phyloP scores from a whole-genome alignment of 1,140 invertebrate species.

The Belonocnema kinseyi region DNA sequence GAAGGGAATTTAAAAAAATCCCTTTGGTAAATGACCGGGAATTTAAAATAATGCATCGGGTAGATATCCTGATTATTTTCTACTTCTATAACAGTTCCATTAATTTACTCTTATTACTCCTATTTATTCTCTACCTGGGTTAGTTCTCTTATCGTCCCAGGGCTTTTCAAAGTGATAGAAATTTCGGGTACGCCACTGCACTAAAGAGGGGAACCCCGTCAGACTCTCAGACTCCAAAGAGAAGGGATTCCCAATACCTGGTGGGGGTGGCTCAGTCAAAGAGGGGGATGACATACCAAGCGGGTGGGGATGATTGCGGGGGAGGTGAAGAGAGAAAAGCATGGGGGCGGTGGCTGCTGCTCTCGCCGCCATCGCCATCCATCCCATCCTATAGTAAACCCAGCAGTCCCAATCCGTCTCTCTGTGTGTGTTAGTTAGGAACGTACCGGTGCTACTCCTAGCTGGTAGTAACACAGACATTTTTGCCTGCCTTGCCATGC shows the following conservation, averaged over 20 bases:
- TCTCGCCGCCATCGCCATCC: conserved; percentile 67
- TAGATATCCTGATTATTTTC: too few species aligned
- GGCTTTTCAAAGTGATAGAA: too few species aligned
- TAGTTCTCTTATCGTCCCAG: too few species aligned
- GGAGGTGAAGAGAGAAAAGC: conserved; percentile 44
- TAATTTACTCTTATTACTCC: too few species aligned
- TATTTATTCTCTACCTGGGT: too few species aligned
- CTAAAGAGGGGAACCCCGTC: conserved; percentile 24
- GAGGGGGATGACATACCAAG: conserved; percentile 16
- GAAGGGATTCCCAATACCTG: neutral
- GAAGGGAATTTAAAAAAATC: too few species aligned
- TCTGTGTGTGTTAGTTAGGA: conserved; percentile 70
- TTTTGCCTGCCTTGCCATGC: conserved; percentile 70
- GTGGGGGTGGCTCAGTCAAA: neutral
- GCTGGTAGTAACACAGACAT: conserved; percentile 65
- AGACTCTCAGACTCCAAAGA: neutral
- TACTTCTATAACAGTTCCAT: too few species aligned
- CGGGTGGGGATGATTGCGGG: conserved; percentile 29
- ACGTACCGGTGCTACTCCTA: conserved; percentile 66
- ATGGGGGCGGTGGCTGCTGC: conserved; percentile 73
- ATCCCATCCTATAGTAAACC: conserved; percentile 69
- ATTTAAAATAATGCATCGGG: too few species aligned
- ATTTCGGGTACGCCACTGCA: too few species aligned
- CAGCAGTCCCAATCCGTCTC: conserved; percentile 58
- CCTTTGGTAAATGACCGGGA: too few species aligned